Base-by-base conservation (phyloP, 2,888 invertebrate species). In the Volucella bombylans region DNA sequence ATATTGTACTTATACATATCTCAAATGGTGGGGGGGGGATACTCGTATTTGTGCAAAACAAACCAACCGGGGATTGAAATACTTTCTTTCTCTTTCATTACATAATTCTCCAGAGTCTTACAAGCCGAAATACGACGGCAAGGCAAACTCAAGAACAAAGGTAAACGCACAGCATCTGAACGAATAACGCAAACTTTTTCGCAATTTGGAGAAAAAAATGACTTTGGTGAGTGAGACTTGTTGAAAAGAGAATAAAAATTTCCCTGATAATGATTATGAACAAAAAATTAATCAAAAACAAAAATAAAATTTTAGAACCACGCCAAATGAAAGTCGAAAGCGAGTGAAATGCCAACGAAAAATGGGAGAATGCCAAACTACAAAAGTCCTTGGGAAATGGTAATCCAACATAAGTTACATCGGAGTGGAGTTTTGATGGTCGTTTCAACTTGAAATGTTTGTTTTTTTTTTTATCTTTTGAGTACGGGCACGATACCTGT, bases 391-490 rank as follows among this genome's bases (percentile, higher is more conserved):
- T 10, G 15, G 68, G 49, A 23, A 12, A 43, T 62, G 55, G 73
- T 74, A 76, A 78, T 64, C 78, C 78, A 57, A 31, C 68, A 78
- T 78, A 82, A 82, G 68, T 78, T 68, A 78, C 59, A 67, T 39
- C 38, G 67, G 62, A 68, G 78, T 43, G 55, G 62, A 73, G 52
- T 38, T 77, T 67, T 68, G 77, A 72, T 78, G 77, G 67, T 55
- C 57, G 64, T 47, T 81, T 38, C 61, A 55, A n/a, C 43, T 59
- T 62, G 61, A 68, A 57, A 52, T 77, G 55, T 39, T 73, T 62
- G 55, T 62, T 82, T 64, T 47, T 41, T n/a, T 45, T 57, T 67
- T 41, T 6, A 39, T 65, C n/a, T n/a, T 39, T 45, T 41, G 23
- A 41, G 31, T 45, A 9, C 41, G 23, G n/a, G 39, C 31, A 6